These are phyloP conservation scores for Phaethornis superciliosus DNA, from an alignment of 2,113 vertebrate species.

Conservation along the genomic window DNA sequence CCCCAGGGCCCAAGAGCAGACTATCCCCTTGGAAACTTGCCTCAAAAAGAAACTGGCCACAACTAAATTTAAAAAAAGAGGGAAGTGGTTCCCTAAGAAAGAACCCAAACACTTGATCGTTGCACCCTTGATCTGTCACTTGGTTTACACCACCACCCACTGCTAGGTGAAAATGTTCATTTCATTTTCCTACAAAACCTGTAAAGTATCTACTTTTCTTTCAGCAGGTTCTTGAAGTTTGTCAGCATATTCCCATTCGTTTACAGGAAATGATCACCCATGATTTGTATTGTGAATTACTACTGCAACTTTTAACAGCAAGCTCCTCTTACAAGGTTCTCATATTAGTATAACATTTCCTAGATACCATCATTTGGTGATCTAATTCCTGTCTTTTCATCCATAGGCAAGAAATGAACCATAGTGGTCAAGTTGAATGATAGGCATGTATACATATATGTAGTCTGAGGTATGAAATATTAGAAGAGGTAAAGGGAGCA, in stretches of 20 bases:
- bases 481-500: neutral
- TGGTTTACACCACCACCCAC: neutral
- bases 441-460: neutral
- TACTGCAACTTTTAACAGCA: neutral
- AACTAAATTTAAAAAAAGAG: neutral
- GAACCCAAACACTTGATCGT: neutral
- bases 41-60: neutral
- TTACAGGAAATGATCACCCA: neutral
- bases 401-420: neutral
- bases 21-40: neutral
- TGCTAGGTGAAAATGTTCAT: neutral
- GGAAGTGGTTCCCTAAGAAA: neutral
- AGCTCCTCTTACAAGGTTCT: neutral
- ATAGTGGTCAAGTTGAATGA: slow-evolving; percentile 7
- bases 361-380: neutral
- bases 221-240: neutral
- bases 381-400: neutral
- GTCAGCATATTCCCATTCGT: neutral
- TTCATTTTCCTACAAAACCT: neutral
- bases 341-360: neutral
- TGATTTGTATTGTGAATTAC: neutral
- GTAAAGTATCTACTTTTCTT: neutral
- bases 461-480: neutral
- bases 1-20: neutral
- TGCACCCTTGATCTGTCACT: neutral